Base-by-base conservation (phyloP, 2,797 vertebrate genomes). In the Octomys mimax region DNA sequence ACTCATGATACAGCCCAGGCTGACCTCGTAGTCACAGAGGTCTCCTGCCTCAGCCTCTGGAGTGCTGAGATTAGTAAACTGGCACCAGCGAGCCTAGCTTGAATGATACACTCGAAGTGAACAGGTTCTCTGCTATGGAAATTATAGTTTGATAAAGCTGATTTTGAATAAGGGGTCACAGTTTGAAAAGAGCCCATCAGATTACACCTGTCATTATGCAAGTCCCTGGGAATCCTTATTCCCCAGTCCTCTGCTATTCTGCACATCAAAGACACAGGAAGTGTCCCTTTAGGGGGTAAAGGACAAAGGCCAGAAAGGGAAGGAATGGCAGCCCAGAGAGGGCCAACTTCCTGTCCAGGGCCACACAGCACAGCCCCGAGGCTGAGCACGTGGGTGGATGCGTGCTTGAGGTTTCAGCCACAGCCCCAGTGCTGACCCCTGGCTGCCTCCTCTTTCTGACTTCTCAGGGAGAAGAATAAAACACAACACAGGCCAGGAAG, bases 401-500 rank as follows among this genome's bases (percentile, higher is more conserved):
- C 11, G 5, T 91, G 77, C 71, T 46, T 96, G 93, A 95, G 86
- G 70, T 75, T 84, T 84, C 96, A 92, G 28, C 68, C 83, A 80
- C 80, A 54, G 94, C 66, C 66, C 77, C 84, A n/a, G 49, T 2
- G 57, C 95, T 96, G 96, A 97, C 96, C 97, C 95, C 95, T 95
- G 97, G 96, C 95, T 96, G 95, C 95, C 97, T 97, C 91, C 87
- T 95, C 89, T 95, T 92, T 92, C 95, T 78, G 66, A 95, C 68
- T 96, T 96, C 92, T 94, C 91, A 95, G 95, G 95, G 62, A 81
- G 52, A 71, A 70, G 88, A 92, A 81, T 78, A 59, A 87, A 94
- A 78, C 52, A 42, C 36, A 68, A 26, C 11, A 14, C 75, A 77
- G 36, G 62, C 70, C 97, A 97, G 97, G 97, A 98, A 98, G 82